A percentile compares a stretch with the other conserved stretches of the same genome.
Evolutionary conservation across 2,113 vertebrate genomes (phyloP).

Genomic region (Chlorodrepanis virens): DNA sequence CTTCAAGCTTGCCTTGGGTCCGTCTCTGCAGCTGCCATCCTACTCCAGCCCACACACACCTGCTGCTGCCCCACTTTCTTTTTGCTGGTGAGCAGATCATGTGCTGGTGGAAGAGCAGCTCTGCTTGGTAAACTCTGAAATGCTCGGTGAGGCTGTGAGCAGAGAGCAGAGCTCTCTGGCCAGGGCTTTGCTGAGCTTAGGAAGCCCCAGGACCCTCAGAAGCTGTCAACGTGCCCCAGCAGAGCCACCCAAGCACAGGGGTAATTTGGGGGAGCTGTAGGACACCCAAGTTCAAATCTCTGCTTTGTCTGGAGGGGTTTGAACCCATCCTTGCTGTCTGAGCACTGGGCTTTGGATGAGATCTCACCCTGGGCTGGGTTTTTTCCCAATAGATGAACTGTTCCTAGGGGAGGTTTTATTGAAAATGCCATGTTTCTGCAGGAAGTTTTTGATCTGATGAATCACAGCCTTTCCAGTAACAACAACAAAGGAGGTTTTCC

Average conservation of each 20-base stretch:
- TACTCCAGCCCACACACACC: slow-evolving; percentile 64
- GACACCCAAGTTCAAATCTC: not conserved
- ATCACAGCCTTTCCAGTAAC: slow-evolving; percentile 12
- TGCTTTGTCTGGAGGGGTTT: not conserved
- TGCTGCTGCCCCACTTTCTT: slow-evolving; percentile 64
- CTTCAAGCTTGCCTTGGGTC: slow-evolving; percentile 41
- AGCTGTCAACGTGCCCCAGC: accelerated
- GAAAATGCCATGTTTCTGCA: slow-evolving; percentile 1
- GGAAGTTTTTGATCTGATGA: slow-evolving; percentile 37
- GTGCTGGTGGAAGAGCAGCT: slow-evolving; percentile 43
- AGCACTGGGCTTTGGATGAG: not conserved
- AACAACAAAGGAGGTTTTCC: slow-evolving; percentile 17
- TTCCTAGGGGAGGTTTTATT: not conserved
- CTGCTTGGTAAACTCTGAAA: not conserved
- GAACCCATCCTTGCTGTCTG: not conserved
- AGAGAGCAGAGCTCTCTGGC: not conserved
- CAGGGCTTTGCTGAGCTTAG: not conserved
- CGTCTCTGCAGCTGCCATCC: slow-evolving; percentile 13
- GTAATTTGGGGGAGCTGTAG: not conserved
- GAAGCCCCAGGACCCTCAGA: not conserved
- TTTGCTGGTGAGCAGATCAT: slow-evolving; percentile 9
- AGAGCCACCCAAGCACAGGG: not conserved
- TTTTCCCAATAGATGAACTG: not conserved
- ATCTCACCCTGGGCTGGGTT: not conserved
- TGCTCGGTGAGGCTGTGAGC: accelerated